These are phyloP conservation scores for Strix uralensis DNA, from an alignment of 2,113 vertebrate genomes.

Conservation along the genomic window DNA sequence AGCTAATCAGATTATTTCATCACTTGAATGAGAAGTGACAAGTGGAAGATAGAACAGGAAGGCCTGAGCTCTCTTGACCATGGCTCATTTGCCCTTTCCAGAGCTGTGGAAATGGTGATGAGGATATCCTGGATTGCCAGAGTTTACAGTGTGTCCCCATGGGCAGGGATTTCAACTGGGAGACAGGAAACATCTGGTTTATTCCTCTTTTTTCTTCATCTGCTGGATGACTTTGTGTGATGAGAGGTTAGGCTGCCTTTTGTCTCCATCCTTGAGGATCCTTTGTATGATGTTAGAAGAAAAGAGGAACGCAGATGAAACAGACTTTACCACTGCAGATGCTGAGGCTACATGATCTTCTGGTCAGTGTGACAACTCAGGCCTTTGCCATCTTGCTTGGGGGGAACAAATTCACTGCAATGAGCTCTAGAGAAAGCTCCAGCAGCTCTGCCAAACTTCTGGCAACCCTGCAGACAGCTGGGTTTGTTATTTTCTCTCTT, in stretches of 20 bases:
- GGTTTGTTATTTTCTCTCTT: neutral
- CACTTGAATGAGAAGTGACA: constrained; percentile 18
- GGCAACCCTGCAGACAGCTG: neutral
- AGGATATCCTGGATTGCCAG: neutral
- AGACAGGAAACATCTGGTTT: neutral
- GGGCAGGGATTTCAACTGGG: neutral
- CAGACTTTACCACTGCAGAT: neutral
- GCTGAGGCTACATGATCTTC: neutral
- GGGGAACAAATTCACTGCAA: neutral
- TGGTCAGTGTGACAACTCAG: neutral
- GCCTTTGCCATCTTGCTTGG: neutral
- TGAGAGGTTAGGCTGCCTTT: neutral
- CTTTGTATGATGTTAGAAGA: neutral
- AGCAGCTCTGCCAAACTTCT: neutral
- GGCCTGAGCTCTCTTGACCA: neutral
- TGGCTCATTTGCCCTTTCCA: neutral
- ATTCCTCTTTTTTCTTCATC: neutral
- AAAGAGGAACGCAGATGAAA: neutral
- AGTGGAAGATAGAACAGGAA: neutral
- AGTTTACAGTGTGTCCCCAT: neutral
- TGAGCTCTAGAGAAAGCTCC: neutral
- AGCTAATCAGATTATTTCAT: constrained; percentile 39
- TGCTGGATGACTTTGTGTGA: neutral
- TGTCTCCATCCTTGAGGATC: neutral
- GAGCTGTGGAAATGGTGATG: neutral